These are phyloP conservation scores for Lasius fuliginosus DNA, from an alignment of 2,888 invertebrate genomes.

Conservation along the genomic window DNA sequence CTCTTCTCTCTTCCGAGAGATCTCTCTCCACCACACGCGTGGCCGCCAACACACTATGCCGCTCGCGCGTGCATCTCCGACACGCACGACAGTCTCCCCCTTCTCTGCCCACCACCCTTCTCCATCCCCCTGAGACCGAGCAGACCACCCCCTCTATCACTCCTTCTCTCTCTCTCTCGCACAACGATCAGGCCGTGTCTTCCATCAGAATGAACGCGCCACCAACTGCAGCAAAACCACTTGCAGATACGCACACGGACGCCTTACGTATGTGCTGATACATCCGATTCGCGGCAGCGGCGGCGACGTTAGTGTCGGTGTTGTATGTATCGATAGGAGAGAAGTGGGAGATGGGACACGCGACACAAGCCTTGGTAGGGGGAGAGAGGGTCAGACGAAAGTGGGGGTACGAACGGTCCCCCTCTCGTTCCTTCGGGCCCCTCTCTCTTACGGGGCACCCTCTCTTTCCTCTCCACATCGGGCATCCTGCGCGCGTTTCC, in stretches of 20 bases:
- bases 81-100: conserved; percentile 64
- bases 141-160: conserved; percentile 56
- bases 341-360: conserved; percentile 86
- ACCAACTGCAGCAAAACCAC: conserved; percentile 71
- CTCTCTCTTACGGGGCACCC: conserved; percentile 59
- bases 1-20: conserved; percentile 69
- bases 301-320: conserved; percentile 56
- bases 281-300: conserved; percentile 61
- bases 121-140: conserved; percentile 33
- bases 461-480: conserved; percentile 55
- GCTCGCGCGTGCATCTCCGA: conserved; percentile 72
- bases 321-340: conserved; percentile 71
- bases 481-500: conserved; percentile 26
- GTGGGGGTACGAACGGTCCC: conserved; percentile 64
- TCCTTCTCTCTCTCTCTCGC: conserved; percentile 19
- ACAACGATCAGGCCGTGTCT: conserved; percentile 28
- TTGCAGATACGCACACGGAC: conserved; percentile 68
- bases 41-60: conserved; percentile 68
- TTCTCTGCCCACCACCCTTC: conserved; percentile 45
- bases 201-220: conserved; percentile 42
- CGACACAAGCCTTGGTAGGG: conserved; percentile 80
- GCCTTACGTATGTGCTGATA: conserved; percentile 54
- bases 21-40: conserved; percentile 68
- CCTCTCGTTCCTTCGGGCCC: conserved; percentile 65
- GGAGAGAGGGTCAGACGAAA: conserved; percentile 74